Evolutionary conservation across 2,888 invertebrate genomes (phyloP).

Genomic region (Dinocampus coccinellae): DNA sequence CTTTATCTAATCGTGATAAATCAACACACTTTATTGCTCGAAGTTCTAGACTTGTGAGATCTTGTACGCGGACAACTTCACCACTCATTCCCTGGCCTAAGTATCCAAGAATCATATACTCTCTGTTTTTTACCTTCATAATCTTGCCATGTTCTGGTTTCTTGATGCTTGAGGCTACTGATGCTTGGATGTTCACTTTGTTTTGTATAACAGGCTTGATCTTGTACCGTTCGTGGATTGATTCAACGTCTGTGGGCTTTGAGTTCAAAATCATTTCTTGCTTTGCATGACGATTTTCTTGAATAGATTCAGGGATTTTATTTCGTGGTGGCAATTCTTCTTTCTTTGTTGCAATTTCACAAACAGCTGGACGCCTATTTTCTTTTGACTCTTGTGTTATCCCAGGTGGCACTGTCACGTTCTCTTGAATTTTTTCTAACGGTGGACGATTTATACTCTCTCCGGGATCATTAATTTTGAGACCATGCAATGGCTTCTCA

Average conservation of each 20-base stretch:
- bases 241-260: not conserved
- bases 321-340: slow-evolving; percentile 17
- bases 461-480: slow-evolving; percentile 27
- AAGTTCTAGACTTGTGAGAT: slow-evolving; percentile 75
- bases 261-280: not conserved
- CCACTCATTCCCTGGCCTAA: slow-evolving; percentile 93
- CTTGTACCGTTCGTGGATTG: not conserved
- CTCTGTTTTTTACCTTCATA: slow-evolving; percentile 78
- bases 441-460: slow-evolving; percentile 29
- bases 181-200: slow-evolving; percentile 48
- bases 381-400: slow-evolving; percentile 48
- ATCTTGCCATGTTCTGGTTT: slow-evolving; percentile 63
- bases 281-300: not conserved
- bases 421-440: slow-evolving; percentile 10
- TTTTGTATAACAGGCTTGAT: not conserved
- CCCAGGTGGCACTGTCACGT: not conserved
- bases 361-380: slow-evolving; percentile 44
- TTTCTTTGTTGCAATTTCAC: not conserved
- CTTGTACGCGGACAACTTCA: slow-evolving; percentile 81
- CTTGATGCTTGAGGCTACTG: slow-evolving; percentile 45
- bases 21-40: slow-evolving; percentile 88
- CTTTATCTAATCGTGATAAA: slow-evolving; percentile 78
- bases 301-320: not conserved
- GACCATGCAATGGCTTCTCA: slow-evolving; percentile 17
- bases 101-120: slow-evolving; percentile 81